Evolutionary conservation across 2,797 vertebrate genomes (phyloP), one percentile per base, ranked within the genome.

Genomic region (Percopsis omiscomaycus): DNA sequence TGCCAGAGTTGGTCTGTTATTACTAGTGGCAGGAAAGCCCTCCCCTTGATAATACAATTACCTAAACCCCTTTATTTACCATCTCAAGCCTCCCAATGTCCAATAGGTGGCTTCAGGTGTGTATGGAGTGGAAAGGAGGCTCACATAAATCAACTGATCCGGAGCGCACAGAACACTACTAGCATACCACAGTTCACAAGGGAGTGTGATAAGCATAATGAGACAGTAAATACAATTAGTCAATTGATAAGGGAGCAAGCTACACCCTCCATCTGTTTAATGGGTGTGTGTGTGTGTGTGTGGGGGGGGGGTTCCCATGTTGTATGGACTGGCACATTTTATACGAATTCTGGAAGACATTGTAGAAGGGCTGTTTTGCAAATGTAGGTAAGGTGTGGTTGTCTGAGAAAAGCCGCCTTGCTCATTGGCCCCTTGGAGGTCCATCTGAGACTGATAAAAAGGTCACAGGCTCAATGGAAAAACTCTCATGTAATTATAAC

Each of bases 381-480:
- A 65, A 60, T 55, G 54, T 55, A 1, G 60, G 60, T 55, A 59
- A 63, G 2, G 51, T 61, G 65, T 11, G 55, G 53, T 71, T 56
- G 68, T 79, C 77, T 55, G 71, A 82, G 66, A 58, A 68, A 67
- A 51, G 61, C 59, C 2, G 51, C 59, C 59, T 61, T 52, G 55
- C 59, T 74, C 72, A 44, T 67, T 79, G 84, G 86, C 71, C 83
- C 77, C 68, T 81, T 73, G 79, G 78, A 81, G 69, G 73, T 83
- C 66, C 78, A 77, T 59, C 80, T 79, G 79, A 79, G 78, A 69
- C 77, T 47, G 65, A 79, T 79, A 72, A 90, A 42, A 89, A 91
- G 90, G 88, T 90, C 88, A 88, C 61, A 42, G 59, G 75, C 81
- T 74, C 81, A 82, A 32, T 86, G 88, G 87, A 89, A 90, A 90